Evolutionary conservation across 2,113 vertebrate genomes (phyloP).

Genomic region (Grantiella picta): DNA sequence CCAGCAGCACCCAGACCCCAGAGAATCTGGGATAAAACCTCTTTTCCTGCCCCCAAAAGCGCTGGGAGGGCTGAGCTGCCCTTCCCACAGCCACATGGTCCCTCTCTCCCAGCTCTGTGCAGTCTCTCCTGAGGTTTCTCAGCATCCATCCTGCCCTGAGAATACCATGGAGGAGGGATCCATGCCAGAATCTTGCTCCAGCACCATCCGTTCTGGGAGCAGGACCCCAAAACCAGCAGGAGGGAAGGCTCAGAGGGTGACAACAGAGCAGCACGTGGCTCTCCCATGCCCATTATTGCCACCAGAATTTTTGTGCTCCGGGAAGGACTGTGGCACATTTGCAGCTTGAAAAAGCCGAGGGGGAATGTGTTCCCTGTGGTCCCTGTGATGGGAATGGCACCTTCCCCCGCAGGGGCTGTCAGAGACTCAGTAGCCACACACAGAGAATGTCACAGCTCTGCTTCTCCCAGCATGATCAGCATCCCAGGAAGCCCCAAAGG

Average conservation of each 20-base stretch:
- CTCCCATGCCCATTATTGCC: rapidly evolving
- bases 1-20: background rate
- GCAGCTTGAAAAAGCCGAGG: background rate
- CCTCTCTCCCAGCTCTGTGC: background rate
- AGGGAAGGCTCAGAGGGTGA: background rate
- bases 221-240: background rate
- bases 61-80: rapidly evolving
- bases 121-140: background rate
- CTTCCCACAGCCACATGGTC: rapidly evolving
- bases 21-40: background rate
- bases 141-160: background rate
- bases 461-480: background rate
- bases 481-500: background rate
- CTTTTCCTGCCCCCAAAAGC: background rate
- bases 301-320: rapidly evolving
- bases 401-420: rapidly evolving
- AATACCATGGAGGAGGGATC: background rate
- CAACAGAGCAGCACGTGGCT: rapidly evolving
- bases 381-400: background rate
- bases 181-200: rapidly evolving
- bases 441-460: background rate
- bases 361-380: background rate
- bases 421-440: rapidly evolving
- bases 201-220: background rate
- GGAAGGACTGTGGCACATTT: background rate